Conservation (phyloP, 2,797 vertebrate genomes). For the Toxotes lorentzi region DNA sequence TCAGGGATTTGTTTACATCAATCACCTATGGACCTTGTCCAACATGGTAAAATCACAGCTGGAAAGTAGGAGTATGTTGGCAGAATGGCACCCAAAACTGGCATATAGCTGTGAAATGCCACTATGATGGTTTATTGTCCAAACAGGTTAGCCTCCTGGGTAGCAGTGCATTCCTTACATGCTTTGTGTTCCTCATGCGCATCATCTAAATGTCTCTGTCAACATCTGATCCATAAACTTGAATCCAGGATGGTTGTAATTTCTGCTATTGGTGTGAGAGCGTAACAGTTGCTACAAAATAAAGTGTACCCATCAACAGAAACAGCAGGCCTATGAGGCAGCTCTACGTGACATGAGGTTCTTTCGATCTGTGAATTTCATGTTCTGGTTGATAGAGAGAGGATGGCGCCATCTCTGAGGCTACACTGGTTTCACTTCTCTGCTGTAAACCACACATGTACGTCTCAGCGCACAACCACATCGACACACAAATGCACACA, state of each 20-base stretch:
- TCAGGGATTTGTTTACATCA: constrained; percentile 42
- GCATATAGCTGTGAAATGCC: constrained; percentile 51
- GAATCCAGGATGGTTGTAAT: constrained; percentile 4
- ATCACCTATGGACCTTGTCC: constrained; percentile 12
- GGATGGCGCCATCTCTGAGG: constrained; percentile 57
- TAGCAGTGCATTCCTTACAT: constrained; percentile 58
- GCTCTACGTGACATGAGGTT: constrained; percentile 5
- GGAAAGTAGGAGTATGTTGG: constrained; percentile 4
- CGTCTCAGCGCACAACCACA: constrained; percentile 33
- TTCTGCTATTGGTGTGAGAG: not conserved
- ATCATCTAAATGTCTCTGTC: constrained; percentile 48
- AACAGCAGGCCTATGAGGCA: constrained; percentile 18
- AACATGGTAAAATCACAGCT: constrained; percentile 14
- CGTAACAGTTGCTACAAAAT: constrained; percentile 31
- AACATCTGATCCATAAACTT: constrained; percentile 38
- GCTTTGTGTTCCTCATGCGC: constrained; percentile 52
- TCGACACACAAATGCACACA: constrained; percentile 26
- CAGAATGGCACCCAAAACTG: constrained; percentile 12
- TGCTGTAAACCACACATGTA: constrained; percentile 67
- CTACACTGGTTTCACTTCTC: constrained; percentile 80
- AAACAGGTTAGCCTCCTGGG: constrained; percentile 55
- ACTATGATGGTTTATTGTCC: constrained; percentile 45
- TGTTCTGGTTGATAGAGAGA: constrained; percentile 51
- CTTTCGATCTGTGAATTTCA: constrained; percentile 51
- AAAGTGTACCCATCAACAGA: constrained; percentile 25